Conservation (phyloP, 2,113 vertebrate genomes). For the Pongo pygmaeus region DNA sequence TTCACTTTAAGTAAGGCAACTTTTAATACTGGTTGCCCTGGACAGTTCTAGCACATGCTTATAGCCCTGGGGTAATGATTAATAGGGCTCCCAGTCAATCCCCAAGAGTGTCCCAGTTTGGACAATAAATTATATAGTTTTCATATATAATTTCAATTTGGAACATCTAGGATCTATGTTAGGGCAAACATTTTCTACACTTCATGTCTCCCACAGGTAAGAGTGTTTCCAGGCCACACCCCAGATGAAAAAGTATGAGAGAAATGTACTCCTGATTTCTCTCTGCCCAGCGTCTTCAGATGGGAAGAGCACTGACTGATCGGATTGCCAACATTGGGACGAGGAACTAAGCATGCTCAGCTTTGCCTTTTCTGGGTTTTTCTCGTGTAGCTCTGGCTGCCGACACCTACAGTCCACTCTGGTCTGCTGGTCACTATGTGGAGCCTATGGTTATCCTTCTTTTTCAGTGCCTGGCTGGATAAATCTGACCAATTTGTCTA, state of each 20-base stretch:
- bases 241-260: rapidly evolving
- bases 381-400: not conserved
- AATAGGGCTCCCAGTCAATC: not conserved
- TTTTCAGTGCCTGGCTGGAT: not conserved
- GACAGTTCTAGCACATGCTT: not conserved
- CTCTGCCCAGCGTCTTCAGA: not conserved
- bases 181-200: not conserved
- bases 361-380: not conserved
- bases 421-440: not conserved
- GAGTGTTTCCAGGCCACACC: not conserved
- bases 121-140: not conserved
- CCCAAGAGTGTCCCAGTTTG: not conserved
- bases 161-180: not conserved
- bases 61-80: not conserved
- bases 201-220: not conserved
- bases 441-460: not conserved
- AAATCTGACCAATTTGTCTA: not conserved
- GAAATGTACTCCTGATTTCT: not conserved
- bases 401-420: too few species aligned
- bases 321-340: not conserved
- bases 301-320: not conserved
- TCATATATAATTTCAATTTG: not conserved
- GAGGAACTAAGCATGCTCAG: not conserved
- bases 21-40: too few species aligned
- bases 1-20: not conserved